These are phyloP conservation scores for Lamellibrachia satsuma DNA, from an alignment of 2,888 invertebrate species.

Conservation along the genomic window DNA sequence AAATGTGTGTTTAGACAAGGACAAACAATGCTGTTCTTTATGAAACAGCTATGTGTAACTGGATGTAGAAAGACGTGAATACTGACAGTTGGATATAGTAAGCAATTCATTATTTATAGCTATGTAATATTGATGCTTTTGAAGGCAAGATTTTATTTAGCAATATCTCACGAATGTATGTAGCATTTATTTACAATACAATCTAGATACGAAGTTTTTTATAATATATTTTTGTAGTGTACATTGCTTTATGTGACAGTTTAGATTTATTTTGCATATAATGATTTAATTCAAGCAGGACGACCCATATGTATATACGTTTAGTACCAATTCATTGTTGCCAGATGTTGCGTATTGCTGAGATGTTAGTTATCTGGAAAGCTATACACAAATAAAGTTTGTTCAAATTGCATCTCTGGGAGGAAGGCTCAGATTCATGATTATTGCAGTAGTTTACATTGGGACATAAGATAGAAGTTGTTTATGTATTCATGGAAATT, in stretches of 20 bases:
- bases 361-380: background rate
- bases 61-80: background rate
- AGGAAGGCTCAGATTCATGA: background rate
- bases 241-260: background rate
- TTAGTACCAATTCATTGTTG: background rate
- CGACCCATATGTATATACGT: background rate
- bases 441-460: background rate
- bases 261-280: background rate
- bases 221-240: background rate
- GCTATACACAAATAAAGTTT: background rate
- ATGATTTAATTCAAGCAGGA: background rate
- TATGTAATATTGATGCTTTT: background rate
- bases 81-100: background rate
- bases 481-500: background rate
- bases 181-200: background rate
- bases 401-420: background rate
- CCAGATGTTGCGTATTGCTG: background rate
- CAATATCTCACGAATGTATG: slow-evolving; percentile 6
- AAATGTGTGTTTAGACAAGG: background rate
- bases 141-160: background rate
- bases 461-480: background rate
- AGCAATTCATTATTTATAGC: background rate
- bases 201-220: background rate
- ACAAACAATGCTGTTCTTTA: background rate
- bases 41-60: background rate